phyloP scores from a whole-genome alignment of 2,888 invertebrate species.

The Sisyra nigra region DNA sequence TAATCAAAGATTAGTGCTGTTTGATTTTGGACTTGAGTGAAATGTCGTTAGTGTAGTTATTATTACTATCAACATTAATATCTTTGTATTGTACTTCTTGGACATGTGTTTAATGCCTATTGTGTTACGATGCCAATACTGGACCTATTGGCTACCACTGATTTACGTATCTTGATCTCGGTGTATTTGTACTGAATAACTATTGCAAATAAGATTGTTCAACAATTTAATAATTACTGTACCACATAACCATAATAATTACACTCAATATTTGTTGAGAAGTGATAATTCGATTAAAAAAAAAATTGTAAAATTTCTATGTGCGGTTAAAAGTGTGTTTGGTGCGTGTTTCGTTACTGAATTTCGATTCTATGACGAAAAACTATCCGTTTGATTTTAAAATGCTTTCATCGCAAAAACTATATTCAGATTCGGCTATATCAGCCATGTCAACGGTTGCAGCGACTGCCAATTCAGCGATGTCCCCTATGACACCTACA shows the following conservation, averaged over 20 bases:
- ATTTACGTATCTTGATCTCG: neutral
- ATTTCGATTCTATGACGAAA: slow-evolving; percentile 2
- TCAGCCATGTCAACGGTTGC: slow-evolving; percentile 45
- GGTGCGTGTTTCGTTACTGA: neutral
- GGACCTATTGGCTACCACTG: neutral
- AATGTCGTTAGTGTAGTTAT: too few relatives aligned
- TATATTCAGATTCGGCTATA: slow-evolving; percentile 50
- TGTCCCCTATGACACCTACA: slow-evolving; percentile 58
- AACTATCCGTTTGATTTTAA: slow-evolving; percentile 6
- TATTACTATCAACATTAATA: too few relatives aligned
- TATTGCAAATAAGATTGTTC: neutral
- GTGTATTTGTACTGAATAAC: neutral
- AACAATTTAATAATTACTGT: neutral
- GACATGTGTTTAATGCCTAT: neutral
- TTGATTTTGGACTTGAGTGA: too few relatives aligned
- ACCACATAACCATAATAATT: too few relatives aligned
- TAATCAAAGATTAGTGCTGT: too few relatives aligned
- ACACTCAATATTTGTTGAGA: neutral
- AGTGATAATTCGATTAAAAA: neutral
- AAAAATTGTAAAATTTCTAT: neutral
- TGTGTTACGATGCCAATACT: neutral
- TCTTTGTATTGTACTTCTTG: too few relatives aligned
- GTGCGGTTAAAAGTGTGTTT: too few relatives aligned
- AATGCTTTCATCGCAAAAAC: slow-evolving; percentile 38
- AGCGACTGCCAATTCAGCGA: slow-evolving; percentile 49